Evolutionary conservation across 2,888 invertebrate species (phyloP), one percentile per base, ranked within the genome.

Genomic region (Aphodius granarius): DNA sequence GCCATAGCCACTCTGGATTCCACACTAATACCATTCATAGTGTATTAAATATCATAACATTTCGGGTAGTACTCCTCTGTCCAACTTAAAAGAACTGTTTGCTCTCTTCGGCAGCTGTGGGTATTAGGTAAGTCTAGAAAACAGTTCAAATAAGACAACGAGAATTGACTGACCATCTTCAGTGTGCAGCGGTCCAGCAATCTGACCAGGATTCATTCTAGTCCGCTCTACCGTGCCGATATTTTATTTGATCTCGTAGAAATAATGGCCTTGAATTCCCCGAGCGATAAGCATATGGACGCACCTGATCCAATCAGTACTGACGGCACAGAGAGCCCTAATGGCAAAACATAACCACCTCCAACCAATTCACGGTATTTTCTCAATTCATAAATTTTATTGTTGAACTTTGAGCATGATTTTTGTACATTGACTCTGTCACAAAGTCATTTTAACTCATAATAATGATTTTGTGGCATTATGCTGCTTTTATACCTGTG

Each of bases 181-280:
- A 43, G 9, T 43, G 43, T 43, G 43, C 43, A 43, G 9, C 13
- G 43, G 43, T 43, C 43, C 43, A 43, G 43, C 43, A 43, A 43
- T 43, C 43, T 43, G 43, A 0, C 43, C 43, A 43, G 2, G 2
- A 43, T 43, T 3, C 43, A 13, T 43, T 13, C 43, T n/a, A 5
- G 68, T 68, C 68, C 21, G 22, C 68, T 68, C 21, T 20, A 20
- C 68, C 68, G 68, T 68, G 68, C 20, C 68, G 68, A 21, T 68
- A 68, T 20, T 22, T 68, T 68, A 68, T 68, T 68, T 68, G 68
- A 68, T 68, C 68, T 22, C 68, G 43, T 43, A 43, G 43, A 68
- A 22, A 22, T 21, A 68, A 68, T 19, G 68, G n/a, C 16, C 68
- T 68, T 22, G 20, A 20, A 20, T 13, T 13, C 43, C 43, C 13